Conservation (phyloP, 2,113 vertebrate species). For the Dasyprocta punctata region DNA sequence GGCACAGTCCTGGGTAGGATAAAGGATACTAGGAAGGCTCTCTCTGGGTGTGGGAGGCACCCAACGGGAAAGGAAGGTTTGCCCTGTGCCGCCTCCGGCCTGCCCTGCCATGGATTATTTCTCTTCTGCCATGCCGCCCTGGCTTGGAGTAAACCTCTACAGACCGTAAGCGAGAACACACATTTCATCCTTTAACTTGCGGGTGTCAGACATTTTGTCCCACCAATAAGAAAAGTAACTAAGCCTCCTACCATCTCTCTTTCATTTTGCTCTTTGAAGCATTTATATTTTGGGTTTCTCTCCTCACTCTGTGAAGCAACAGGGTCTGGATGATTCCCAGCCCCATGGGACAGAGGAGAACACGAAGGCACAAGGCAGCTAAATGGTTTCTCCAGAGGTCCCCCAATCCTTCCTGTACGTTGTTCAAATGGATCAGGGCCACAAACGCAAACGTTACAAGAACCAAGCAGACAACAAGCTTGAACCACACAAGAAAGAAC, state of each 20-base stretch:
- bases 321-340: neutral
- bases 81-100: neutral
- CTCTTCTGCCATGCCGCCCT: neutral
- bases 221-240: neutral
- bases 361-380: neutral
- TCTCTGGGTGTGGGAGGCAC: neutral
- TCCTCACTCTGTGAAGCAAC: neutral
- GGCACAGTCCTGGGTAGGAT: neutral
- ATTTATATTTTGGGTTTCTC: neutral
- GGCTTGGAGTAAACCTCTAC: neutral
- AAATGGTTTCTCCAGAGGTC: neutral
- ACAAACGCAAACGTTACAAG: neutral
- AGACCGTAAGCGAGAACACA: neutral
- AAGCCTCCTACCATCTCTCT: neutral
- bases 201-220: neutral
- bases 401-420: neutral
- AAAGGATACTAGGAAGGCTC: neutral
- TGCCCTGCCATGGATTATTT: neutral
- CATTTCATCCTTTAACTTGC: neutral
- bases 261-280: neutral
- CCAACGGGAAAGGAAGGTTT: neutral
- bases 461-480: neutral
- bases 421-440: neutral
- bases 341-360: constrained; percentile 10
- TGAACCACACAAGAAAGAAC: neutral